A percentile compares a stretch with the other conserved stretches of the same genome.
These are phyloP conservation scores for Apantesis nais DNA, from an alignment of 2,888 invertebrate genomes.

Conservation along the genomic window DNA sequence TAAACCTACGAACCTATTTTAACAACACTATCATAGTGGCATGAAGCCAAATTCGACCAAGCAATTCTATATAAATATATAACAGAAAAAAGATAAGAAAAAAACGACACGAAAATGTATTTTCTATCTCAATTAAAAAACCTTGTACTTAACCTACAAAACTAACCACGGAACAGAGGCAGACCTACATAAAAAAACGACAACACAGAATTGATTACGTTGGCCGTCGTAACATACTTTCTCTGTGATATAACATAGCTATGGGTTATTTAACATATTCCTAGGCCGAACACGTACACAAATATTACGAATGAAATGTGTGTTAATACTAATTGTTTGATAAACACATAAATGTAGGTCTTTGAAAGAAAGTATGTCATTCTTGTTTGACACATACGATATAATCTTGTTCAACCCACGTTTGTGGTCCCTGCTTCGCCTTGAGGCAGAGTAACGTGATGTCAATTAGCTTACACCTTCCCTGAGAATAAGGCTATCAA, in stretches of 20 bases:
- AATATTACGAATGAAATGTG: slow-evolving; percentile 12
- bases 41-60: not conserved
- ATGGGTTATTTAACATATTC: slow-evolving; percentile 31
- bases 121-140: slow-evolving; percentile 9
- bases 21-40: not conserved
- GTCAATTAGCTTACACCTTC: not conserved
- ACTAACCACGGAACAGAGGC: slow-evolving; percentile 21
- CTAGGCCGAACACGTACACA: slow-evolving; percentile 14
- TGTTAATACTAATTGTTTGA: slow-evolving; percentile 20
- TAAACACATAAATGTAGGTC: slow-evolving; percentile 15
- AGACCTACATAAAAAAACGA: slow-evolving; percentile 22
- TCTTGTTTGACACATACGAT: not conserved
- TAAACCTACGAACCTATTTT: not conserved
- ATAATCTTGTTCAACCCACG: not conserved
- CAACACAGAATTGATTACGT: slow-evolving; percentile 24
- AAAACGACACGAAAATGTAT: not conserved
- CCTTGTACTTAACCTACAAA: slow-evolving; percentile 28
- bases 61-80: not conserved
- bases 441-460: not conserved
- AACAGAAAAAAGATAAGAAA: not conserved
- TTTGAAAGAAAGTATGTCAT: slow-evolving; percentile 14
- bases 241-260: slow-evolving; percentile 32
- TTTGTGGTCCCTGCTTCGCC: not conserved
- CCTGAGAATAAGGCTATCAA: not conserved
- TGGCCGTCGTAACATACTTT: slow-evolving; percentile 33